A percentile compares a stretch with the other conserved stretches of the same genome.
These are phyloP conservation scores for Kryptolebias ocellatus DNA, from an alignment of 2,797 vertebrate species.

Conservation along the genomic window DNA sequence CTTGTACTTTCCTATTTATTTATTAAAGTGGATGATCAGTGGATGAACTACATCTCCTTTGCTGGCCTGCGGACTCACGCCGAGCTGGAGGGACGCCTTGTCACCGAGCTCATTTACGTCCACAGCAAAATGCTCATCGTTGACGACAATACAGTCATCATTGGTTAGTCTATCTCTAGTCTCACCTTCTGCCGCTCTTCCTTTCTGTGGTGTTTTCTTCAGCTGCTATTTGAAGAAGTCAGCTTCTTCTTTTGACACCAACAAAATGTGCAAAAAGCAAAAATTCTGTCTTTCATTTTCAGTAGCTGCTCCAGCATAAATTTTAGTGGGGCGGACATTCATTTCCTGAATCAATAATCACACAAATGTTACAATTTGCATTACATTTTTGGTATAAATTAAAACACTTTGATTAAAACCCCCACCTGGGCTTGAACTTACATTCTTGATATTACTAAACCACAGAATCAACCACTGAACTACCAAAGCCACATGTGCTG, in stretches of 20 bases:
- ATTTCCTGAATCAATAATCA: too few species aligned
- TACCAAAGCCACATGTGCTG: too few species aligned
- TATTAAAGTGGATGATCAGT: conserved; percentile 90
- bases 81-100: conserved; percentile 90
- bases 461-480: too few species aligned
- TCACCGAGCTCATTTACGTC: conserved; percentile 98
- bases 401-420: too few species aligned
- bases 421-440: too few species aligned
- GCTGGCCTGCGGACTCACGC: conserved; percentile 93
- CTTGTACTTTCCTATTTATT: not conserved
- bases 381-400: too few species aligned
- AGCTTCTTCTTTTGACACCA: conserved; percentile 14
- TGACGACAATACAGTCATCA: conserved; percentile 97
- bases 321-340: too few species aligned
- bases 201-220: conserved; percentile 5
- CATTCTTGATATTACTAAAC: too few species aligned
- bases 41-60: conserved; percentile 98
- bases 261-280: conserved; percentile 18
- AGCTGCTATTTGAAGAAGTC: conserved; percentile 15
- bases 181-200: conserved; percentile 64
- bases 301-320: too few species aligned
- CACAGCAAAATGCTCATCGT: conserved; percentile 98
- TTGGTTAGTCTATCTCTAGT: conserved; percentile 91
- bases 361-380: too few species aligned
- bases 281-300: conserved; percentile 17